Evolutionary conservation across 2,113 vertebrate species (phyloP).

Genomic region (Nannobrachium achirus): DNA sequence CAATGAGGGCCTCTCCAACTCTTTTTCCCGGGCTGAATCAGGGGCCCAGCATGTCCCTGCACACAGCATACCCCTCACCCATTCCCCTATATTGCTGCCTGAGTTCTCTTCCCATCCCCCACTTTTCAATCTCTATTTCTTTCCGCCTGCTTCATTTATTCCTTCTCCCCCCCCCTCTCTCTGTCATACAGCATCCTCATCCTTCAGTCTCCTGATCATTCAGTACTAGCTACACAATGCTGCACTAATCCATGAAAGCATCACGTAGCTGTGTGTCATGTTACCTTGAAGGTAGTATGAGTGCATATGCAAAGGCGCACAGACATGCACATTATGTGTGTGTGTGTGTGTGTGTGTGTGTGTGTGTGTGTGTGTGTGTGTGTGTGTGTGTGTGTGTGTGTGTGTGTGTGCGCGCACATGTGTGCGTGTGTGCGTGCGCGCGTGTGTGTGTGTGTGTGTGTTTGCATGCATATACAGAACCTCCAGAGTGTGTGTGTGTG

Average conservation of each 20-base stretch:
- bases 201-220: not conserved
- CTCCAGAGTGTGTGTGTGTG: not conserved
- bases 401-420: not conserved
- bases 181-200: constrained; percentile 33
- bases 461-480: not conserved
- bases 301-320: no score
- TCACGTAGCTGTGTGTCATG: no score
- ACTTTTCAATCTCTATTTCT: constrained; percentile 40
- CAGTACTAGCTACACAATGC: no score
- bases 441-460: not conserved
- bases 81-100: not conserved
- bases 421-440: not conserved
- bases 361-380: not conserved
- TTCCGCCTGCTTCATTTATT: constrained; percentile 43
- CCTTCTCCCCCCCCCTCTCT: constrained; percentile 36
- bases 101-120: constrained; percentile 11
- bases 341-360: not conserved
- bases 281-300: no score
- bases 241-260: no score
- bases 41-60: no score
- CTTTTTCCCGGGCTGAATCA: no score
- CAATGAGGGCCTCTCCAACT: no score
- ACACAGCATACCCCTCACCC: not conserved
- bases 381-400: not conserved
- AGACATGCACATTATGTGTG: not conserved